Evolutionary conservation across 2,888 invertebrate genomes (phyloP), one percentile per base, ranked within the genome.

Genomic region (Cerastoderma edule): DNA sequence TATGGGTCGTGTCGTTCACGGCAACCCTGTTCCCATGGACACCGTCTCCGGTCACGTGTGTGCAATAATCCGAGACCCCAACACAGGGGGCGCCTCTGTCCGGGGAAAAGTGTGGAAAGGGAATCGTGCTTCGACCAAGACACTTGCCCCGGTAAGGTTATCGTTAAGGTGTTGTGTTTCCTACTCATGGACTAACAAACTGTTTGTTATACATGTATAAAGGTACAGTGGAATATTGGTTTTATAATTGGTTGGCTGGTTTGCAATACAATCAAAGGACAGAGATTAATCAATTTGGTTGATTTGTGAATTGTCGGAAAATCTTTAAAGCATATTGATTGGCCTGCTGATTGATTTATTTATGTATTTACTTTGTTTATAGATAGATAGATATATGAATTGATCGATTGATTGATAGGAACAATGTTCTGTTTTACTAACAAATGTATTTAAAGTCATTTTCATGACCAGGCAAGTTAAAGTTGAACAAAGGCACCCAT

Each of bases 31-130:
- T 78, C 81, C 22, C 64, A 68, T 28, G 91, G 91, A 2, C 80
- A 76, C 69, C 80, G 86, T 33, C 77, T 88, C 19, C 80, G 90
- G 2, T 84, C 88, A 16, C 83, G 91, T 5, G 86, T 84, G n/a
- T 91, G 91, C 78, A 87, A 89, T 16, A 85, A 88, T 39, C 91
- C 91, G 0, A 68, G 86, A 22, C 90, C 91, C 2, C 75, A 77
- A 30, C 78, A 89, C 76, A 87, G 89, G 3, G 91, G 91, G 0
- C 80, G 75, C 28, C 78, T 78, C 27, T 91, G 91, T 69, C 64
- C 77, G 5, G 91, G 91, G 4, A 73, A 78, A 24, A 75, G 82
- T 30, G 83, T 85, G 10, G 88, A 88, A 22, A 74, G 83, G 16
- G 73, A 82, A 27, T 68, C 80, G 8, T 91, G 91, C 80, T 80